Conservation (phyloP, 2,113 vertebrate genomes). For the Delphinus delphis region DNA sequence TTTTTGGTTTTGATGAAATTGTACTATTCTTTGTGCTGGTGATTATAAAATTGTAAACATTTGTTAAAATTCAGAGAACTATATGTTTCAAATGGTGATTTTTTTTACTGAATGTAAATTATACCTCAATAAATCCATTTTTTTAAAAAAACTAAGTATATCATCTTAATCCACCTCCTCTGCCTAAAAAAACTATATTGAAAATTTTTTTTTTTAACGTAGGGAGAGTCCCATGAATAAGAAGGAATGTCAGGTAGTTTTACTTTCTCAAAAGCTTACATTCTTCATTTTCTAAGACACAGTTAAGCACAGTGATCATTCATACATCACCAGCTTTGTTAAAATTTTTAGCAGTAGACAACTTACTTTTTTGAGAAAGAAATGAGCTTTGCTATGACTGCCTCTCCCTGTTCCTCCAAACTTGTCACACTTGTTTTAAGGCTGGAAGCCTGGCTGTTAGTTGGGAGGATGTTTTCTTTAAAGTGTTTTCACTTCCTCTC, state of each 20-base stretch:
- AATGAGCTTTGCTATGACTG: neutral
- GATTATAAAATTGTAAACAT: neutral
- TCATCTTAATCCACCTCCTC: neutral
- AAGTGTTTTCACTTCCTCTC: neutral
- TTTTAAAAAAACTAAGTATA: neutral
- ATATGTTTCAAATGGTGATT: neutral
- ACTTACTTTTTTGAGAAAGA: constrained; percentile 3
- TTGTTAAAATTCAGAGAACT: neutral
- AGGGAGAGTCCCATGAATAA: neutral
- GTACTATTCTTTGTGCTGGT: neutral
- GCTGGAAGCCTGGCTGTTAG: neutral
- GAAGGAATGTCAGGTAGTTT: neutral
- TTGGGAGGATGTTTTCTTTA: neutral
- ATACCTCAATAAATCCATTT: neutral
- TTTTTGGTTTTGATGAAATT: neutral
- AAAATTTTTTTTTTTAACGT: neutral
- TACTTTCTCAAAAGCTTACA: neutral
- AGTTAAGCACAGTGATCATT: neutral
- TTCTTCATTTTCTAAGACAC: neutral
- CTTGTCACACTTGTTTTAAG: neutral
- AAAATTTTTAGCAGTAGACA: neutral
- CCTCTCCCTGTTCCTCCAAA: neutral
- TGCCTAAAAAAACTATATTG: neutral
- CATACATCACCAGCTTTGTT: neutral
- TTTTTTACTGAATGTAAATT: neutral